A percentile compares a stretch with the other conserved stretches of the same genome.
Evolutionary conservation across 1,140 invertebrate genomes (phyloP).

Genomic region (Ooceraea biroi): DNA sequence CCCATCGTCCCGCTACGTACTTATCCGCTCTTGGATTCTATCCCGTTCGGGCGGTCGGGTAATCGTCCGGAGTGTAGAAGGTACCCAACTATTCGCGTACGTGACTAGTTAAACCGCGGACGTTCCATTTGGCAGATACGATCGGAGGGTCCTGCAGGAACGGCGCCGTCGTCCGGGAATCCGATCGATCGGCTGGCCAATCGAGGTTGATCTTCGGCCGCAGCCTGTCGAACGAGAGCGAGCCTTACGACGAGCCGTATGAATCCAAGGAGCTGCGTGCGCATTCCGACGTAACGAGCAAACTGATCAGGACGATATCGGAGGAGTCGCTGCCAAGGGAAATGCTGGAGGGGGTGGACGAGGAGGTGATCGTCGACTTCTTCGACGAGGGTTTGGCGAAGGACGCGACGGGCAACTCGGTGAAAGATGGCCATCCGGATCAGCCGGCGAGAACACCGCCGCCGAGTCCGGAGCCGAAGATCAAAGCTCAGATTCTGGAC

Average conservation of each 20-base stretch:
- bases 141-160: conserved; percentile 51
- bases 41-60: conserved; percentile 24
- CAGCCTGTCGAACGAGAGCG: conserved; percentile 79
- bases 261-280: conserved; percentile 78
- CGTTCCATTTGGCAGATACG: conserved; percentile 71
- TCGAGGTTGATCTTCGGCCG: conserved; percentile 69
- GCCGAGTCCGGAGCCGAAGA: conserved; percentile 79
- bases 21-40: conserved; percentile 60
- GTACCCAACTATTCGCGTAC: conserved; percentile 66
- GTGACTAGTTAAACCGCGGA: conserved; percentile 68
- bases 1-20: background rate
- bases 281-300: conserved; percentile 64
- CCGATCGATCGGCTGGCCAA: conserved; percentile 55
- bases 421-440: conserved; percentile 57
- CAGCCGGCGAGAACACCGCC: conserved; percentile 77
- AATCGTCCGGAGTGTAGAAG: conserved; percentile 46
- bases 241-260: conserved; percentile 76
- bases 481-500: conserved; percentile 71
- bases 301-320: conserved; percentile 81
- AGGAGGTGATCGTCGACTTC: conserved; percentile 71
- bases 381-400: conserved; percentile 73
- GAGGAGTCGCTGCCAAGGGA: conserved; percentile 83
- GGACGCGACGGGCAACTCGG: conserved; percentile 62
- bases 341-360: conserved; percentile 78
- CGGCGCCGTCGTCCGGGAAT: conserved; percentile 10